These are phyloP conservation scores for Delia radicum DNA, from an alignment of 1,140 invertebrate species.

Conservation along the genomic window DNA sequence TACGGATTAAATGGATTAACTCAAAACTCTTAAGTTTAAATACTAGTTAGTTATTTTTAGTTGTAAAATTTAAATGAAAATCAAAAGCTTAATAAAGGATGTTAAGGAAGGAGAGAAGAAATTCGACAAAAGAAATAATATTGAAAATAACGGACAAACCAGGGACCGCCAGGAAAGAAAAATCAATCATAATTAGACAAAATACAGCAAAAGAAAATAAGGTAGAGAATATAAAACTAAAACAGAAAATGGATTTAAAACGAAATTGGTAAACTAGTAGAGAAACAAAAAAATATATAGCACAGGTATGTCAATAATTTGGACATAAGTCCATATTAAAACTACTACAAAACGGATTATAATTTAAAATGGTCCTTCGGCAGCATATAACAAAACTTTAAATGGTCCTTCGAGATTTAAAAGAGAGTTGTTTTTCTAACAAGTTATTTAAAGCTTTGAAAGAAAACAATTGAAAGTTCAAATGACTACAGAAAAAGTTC, in stretches of 20 bases:
- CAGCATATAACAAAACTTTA: background rate
- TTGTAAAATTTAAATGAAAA: conserved; percentile 30
- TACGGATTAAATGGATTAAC: background rate
- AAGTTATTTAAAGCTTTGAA: too few species aligned
- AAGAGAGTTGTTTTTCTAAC: too few species aligned
- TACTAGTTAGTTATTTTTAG: conserved; percentile 33
- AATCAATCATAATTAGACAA: background rate
- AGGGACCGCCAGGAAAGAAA: conserved; percentile 27
- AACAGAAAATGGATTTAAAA: background rate
- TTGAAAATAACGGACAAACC: background rate
- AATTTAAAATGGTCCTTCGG: too few species aligned
- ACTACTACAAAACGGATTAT: too few species aligned
- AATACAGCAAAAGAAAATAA: background rate
- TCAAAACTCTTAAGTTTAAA: conserved; percentile 28
- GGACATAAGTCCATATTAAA: too few species aligned
- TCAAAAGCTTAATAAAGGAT: conserved; percentile 12
- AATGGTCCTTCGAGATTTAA: too few species aligned
- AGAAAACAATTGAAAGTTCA: too few species aligned
- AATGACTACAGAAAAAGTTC: too few species aligned
- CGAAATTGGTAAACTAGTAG: background rate
- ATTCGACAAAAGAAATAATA: background rate
- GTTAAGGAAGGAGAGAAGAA: background rate
- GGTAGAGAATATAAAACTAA: background rate
- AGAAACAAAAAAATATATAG: background rate
- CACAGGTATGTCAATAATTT: too few species aligned